Base-by-base conservation (phyloP, 2,888 invertebrate genomes). In the Ophonus ardosiacus region DNA sequence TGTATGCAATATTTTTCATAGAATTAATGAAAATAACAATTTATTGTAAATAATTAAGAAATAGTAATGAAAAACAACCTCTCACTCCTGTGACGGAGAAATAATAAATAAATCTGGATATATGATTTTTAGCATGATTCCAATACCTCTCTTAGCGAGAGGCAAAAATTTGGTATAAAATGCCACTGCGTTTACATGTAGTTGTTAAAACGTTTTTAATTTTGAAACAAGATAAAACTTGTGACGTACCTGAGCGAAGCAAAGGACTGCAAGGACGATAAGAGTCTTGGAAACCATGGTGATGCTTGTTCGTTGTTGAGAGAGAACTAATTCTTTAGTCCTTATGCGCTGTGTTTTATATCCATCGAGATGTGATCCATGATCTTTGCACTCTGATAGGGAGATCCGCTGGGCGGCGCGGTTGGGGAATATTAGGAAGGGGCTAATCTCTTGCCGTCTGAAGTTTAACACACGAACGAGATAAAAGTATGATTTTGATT, bases 251-350 rank as follows among this genome's bases (percentile, higher is more conserved):
- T 83, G 83, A 43, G 31, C 38, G 74, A 83, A 18, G 61, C 83
- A 83, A n/a, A 83, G 61, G n/a, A 76, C 83, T 0, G 61, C 74
- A 31, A 83, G 8, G n/a, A 74, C 61, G 18, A 83, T 6, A 61
- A 83, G 38, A 76, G 59, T 61, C 24, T 83, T 83, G 61, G 83
- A 83, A 61, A 61, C 76, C 83, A 83, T 83, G 59, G 7, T 76
- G 31, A 59, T 21, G 31, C 7, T 5, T 81, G 38, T 63, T 65
- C 24, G 81, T 21, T 8, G 40, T 76, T 18, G 63, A n/a, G n/a
- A 31, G 61, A 83, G 83, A 83, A 83, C 83, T 83, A 76, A 83
- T 43, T 38, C 6, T 0, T 0, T n/a, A n/a, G 43, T 18, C 18
- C 21, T 8, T 7, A 7, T 15, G 10, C 7, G 7, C 56, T 38